Evolutionary conservation across 2,797 vertebrate species (phyloP), one percentile per base, ranked within the genome.

Genomic region (Mionectes olivaceus): DNA sequence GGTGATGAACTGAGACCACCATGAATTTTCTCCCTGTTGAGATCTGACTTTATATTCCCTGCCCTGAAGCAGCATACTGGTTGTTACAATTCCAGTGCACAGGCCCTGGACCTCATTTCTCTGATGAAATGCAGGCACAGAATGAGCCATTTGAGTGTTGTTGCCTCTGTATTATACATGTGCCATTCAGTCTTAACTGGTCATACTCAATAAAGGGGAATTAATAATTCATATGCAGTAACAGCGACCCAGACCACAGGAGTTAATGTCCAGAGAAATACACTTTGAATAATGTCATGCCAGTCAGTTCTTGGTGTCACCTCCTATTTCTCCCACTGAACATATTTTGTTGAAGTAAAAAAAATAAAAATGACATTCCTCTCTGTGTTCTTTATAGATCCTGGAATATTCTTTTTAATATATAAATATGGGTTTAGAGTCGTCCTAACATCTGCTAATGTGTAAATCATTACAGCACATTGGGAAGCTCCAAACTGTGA

Each of bases 141-240:
- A 94, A 81, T 87, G 50, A 90, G 30, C 33, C 5, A 2, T 74
- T 80, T 56, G 37, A 67, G 65, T 32, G 43, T 44, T 64, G 21
- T 25, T 70, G 56, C 35, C 35, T 68, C 18, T 81, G 57, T 85
- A 79, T 93, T 87, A 83, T n/a, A 83, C 59, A 82, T 47, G 33
- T 90, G 81, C 75, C 89, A 94, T 85, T 94, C 94, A 87, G 68
- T 88, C 81, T 64, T 68, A 41, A 41, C 39, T 39, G 61, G 55
- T 27, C 64, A 33, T 44, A 67, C 83, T 70, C 87, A 89, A 52
- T 86, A 87, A 75, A 92, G 75, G 76, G 69, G 33, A 70, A 94
- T 95, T 83, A 91, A 93, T 84, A 73, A 90, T n/a, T 94, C 79
- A 83, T n/a, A n/a, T 53, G 32, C 71, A 90, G 68, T 47, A 83